Evolutionary conservation across 1,140 invertebrate species (phyloP), one percentile per base, ranked within the genome.

Genomic region (Berghia stephanieae): DNA sequence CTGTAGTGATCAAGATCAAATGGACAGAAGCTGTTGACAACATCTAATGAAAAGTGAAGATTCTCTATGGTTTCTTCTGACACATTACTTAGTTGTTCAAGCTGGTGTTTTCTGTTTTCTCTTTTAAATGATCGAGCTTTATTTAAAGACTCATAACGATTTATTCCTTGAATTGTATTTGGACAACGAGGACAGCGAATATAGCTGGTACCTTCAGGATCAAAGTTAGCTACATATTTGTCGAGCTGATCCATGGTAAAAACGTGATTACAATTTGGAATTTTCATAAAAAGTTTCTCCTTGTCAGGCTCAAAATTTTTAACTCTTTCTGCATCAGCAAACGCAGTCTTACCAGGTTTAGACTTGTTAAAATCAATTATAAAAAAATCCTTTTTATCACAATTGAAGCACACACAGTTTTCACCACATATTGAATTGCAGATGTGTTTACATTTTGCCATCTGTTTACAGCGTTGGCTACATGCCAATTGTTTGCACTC

Each of bases 361-460:
- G 43, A 67, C 6, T 8, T 68, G 21, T 31, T 49, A 1, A 34
- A 34, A 24, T 76, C 74, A 60, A 76, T 66, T 16, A 76, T 60
- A 40, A 21, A 24, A 43, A 76, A 76, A 8, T 67, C 49, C 10
- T 68, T 24, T 31, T 76, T 66, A 10, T 68, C 74, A 76, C 74
- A 76, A 10, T 13, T 3, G 27, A 40, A 68, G 24, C 74, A 76
- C 10, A 76, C 74, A 76, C 74, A 76, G 10, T 10, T 16, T 42
- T 76, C 74, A n/a, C 74, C 74, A 76, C 74, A 76, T 8, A 66
- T 31, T 6, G 74, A 76, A n/a, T 36, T 34, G n/a, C 74, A 76
- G 24, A 49, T 76, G 43, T 76, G 74, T 21, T 49, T 36, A 24
- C 74, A 76, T 24, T 34, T 8, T 24, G 42, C 13, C 6, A 68